Conservation (phyloP, 2,113 vertebrate genomes). For the Platichthys stellatus region DNA sequence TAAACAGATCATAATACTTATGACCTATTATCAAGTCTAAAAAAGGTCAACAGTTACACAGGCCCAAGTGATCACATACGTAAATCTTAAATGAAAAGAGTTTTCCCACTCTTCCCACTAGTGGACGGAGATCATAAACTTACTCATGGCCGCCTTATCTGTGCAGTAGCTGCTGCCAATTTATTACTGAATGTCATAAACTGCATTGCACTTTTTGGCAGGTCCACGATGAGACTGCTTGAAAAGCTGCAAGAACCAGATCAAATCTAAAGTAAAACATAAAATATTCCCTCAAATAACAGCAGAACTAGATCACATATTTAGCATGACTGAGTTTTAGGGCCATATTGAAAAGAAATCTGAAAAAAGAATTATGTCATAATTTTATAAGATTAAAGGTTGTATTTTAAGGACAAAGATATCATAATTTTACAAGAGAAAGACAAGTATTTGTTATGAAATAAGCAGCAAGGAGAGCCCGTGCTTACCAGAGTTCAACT, state of each 20-base stretch:
- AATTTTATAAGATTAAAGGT: no score
- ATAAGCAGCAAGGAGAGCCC: no score
- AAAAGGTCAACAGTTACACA: not conserved
- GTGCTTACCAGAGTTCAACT: no score
- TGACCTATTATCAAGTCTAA: not conserved
- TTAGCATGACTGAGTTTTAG: no score
- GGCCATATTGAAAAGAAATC: no score
- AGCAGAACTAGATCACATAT: no score
- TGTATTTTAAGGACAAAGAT: no score
- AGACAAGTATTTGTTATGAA: no score
- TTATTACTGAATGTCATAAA: not conserved
- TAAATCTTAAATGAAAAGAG: constrained; percentile 1
- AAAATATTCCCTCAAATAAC: no score
- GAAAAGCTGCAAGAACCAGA: not conserved
- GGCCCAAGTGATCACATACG: constrained; percentile 3
- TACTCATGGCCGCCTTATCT: constrained; percentile 9
- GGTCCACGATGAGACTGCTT: not conserved
- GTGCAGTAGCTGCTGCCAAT: constrained; percentile 4
- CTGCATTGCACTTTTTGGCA: not conserved
- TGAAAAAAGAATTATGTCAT: no score
- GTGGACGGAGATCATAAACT: constrained; percentile 7
- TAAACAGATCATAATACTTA: not conserved
- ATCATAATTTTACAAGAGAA: no score
- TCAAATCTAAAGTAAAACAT: no score
- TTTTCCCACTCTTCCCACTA: not conserved